phyloP scores from a whole-genome alignment of 1,140 invertebrate species.

The Drosophila santomea region DNA sequence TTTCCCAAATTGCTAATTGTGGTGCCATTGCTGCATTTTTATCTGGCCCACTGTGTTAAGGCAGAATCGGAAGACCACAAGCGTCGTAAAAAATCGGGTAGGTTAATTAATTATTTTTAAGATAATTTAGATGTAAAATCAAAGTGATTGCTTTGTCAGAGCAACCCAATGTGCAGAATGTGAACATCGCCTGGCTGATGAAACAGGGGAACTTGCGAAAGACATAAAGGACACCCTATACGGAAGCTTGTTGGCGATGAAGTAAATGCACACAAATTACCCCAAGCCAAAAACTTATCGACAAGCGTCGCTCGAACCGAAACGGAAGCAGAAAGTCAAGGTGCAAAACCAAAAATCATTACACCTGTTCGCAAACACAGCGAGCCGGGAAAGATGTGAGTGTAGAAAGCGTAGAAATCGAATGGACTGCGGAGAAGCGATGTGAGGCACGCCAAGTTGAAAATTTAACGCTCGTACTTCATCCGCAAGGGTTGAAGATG shows the following conservation, averaged over 20 bases:
- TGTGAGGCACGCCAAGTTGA: constrained; percentile 13
- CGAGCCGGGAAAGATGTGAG: constrained; percentile 47
- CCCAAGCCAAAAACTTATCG: constrained; percentile 58
- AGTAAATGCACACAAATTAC: constrained; percentile 66
- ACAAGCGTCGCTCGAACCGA: constrained; percentile 48
- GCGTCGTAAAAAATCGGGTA: constrained; percentile 40
- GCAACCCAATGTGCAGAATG: constrained; percentile 4
- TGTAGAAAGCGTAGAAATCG: constrained; percentile 79
- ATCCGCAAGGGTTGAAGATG: constrained; percentile 55
- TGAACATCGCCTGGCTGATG: constrained; percentile 18
- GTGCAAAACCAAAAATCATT: constrained; percentile 78
- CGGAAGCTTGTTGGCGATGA: constrained; percentile 34
- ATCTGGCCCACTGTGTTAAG: constrained; percentile 10
- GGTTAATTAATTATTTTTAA: neutral
- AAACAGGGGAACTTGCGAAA: constrained; percentile 17
- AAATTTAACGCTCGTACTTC: constrained; percentile 55
- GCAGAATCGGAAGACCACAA: constrained; percentile 38
- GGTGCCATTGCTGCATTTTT: constrained; percentile 44
- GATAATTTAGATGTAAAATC: no score
- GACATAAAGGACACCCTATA: constrained; percentile 50
- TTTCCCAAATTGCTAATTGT: constrained; percentile 62
- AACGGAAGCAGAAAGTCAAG: constrained; percentile 80
- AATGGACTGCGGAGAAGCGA: constrained; percentile 26
- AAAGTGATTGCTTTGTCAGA: constrained; percentile 7
- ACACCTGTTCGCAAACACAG: constrained; percentile 67